These are phyloP conservation scores for Ypsolopha sequella DNA, from an alignment of 2,888 invertebrate genomes.

Conservation along the genomic window DNA sequence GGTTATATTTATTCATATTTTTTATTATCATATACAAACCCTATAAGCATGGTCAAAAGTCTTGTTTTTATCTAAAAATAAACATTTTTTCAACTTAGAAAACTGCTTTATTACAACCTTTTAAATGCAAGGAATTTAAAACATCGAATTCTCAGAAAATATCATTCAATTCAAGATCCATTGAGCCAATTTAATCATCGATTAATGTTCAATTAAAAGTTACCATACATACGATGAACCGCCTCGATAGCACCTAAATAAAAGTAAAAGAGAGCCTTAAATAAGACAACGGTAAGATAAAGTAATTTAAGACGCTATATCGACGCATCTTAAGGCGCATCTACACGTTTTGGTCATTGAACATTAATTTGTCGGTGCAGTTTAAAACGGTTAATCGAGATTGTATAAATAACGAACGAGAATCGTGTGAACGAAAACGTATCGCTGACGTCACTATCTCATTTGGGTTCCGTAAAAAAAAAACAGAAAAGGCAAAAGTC, in stretches of 20 bases:
- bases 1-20: too few species aligned
- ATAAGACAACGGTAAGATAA: slow-evolving; percentile 21
- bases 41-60: too few species aligned
- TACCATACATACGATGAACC: neutral
- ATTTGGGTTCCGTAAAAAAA: neutral
- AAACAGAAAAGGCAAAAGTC: too few species aligned
- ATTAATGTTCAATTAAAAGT: slow-evolving; percentile 2
- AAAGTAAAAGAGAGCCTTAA: slow-evolving; percentile 20
- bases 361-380: slow-evolving; percentile 38
- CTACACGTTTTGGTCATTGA: slow-evolving; percentile 1
- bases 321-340: slow-evolving; percentile 1
- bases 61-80: too few species aligned
- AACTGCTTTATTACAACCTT: too few species aligned
- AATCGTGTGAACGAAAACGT: neutral
- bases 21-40: too few species aligned
- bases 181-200: neutral
- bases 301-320: slow-evolving; percentile 14
- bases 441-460: neutral
- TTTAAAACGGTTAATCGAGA: slow-evolving; percentile 12
- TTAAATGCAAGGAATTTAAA: too few species aligned
- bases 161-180: too few species aligned
- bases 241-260: slow-evolving; percentile 18
- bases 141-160: too few species aligned
- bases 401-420: neutral
- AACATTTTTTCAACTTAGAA: too few species aligned